Evolutionary conservation across 2,888 invertebrate species (phyloP).

Genomic region (Kuschelorhynchus macadamiae): DNA sequence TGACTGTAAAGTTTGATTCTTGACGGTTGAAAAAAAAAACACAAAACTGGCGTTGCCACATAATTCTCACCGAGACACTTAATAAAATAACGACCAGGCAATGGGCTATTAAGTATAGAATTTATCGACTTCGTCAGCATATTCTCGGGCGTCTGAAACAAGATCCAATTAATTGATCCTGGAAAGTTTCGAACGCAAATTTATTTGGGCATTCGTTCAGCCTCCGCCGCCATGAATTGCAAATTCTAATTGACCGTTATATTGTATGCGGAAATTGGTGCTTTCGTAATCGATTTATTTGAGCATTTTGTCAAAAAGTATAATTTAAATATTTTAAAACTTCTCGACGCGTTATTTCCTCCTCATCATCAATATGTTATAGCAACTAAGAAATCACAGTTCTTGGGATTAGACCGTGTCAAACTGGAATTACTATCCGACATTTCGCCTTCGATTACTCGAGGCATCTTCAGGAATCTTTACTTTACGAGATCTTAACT

Average conservation of each 20-base stretch:
- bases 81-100: slow-evolving; percentile 54
- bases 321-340: too few relatives aligned
- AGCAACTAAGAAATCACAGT: too few relatives aligned
- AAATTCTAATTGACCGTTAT: slow-evolving; percentile 61
- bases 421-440: too few relatives aligned
- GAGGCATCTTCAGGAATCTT: too few relatives aligned
- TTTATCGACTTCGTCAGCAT: slow-evolving; percentile 63
- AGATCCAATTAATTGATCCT: slow-evolving; percentile 64
- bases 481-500: too few relatives aligned
- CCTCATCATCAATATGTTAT: too few relatives aligned
- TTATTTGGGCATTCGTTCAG: slow-evolving; percentile 62
- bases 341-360: too few relatives aligned
- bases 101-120: slow-evolving; percentile 59
- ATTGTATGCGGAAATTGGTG: slow-evolving; percentile 59
- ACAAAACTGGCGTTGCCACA: slow-evolving; percentile 56
- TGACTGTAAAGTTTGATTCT: too few relatives aligned
- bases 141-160: slow-evolving; percentile 48
- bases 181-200: slow-evolving; percentile 62
- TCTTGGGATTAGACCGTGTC: too few relatives aligned
- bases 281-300: slow-evolving; percentile 63
- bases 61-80: slow-evolving; percentile 35
- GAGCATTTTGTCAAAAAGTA: too few relatives aligned
- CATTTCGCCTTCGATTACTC: too few relatives aligned
- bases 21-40: slow-evolving; percentile 44
- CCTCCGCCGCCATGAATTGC: slow-evolving; percentile 58